A percentile compares a stretch with the other conserved stretches of the same genome.
phyloP scores from a whole-genome alignment of 53 echinoderm and acorn worm genomes.

The Glandiceps talaboti region DNA sequence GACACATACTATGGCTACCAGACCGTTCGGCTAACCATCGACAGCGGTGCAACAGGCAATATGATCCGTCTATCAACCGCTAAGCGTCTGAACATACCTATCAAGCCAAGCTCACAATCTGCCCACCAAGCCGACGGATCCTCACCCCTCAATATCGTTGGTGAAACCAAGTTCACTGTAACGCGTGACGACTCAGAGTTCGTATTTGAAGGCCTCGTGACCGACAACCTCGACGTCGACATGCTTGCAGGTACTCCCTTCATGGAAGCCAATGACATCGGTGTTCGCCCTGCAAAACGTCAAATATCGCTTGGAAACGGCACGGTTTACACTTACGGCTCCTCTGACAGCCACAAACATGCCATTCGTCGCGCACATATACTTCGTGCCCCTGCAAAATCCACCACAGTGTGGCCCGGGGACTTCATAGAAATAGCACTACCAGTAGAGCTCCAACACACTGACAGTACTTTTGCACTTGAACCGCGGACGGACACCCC shows the following conservation, averaged over 20 bases:
- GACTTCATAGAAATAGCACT: too few species aligned
- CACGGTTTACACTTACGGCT: too few species aligned
- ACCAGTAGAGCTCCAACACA: background rate
- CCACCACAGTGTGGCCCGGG: too few species aligned
- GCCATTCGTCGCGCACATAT: constrained; percentile 7
- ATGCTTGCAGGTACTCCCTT: constrained; percentile 12
- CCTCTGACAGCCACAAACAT: background rate
- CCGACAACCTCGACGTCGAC: constrained; percentile 23
- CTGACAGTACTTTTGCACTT: background rate
- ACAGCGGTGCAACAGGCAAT: constrained; percentile 38
- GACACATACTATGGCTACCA: constrained; percentile 1
- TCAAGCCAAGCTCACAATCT: constrained; percentile 15
- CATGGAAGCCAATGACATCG: constrained; percentile 8
- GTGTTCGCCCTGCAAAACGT: constrained; percentile 23
- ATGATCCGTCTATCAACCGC: background rate
- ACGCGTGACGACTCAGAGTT: constrained; percentile 4
- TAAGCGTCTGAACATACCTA: background rate
- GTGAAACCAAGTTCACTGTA: constrained; percentile 8
- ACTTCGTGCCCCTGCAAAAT: constrained; percentile 5
- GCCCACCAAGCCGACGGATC: constrained; percentile 23
- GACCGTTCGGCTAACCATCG: constrained; percentile 17
- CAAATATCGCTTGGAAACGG: constrained; percentile 11
- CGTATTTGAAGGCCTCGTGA: constrained; percentile 6
- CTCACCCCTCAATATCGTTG: too few species aligned
- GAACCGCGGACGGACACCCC: too few species aligned